Evolutionary conservation across 2,113 vertebrate species (phyloP), one percentile per base, ranked within the genome.

Genomic region (Hymenochirus boettgeri): DNA sequence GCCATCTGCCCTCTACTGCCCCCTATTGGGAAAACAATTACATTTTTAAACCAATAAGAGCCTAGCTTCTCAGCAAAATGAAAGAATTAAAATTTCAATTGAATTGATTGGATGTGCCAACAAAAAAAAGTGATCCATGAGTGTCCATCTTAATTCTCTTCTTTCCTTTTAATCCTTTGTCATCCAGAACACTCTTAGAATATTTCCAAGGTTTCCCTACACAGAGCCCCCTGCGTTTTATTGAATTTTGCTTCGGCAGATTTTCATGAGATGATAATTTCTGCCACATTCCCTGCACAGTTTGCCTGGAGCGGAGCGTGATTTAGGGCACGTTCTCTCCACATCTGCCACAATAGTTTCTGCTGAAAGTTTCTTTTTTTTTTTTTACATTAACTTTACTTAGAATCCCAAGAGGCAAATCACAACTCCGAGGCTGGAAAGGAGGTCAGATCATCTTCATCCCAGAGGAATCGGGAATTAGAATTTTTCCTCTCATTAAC

Each of bases 281-380:
- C 64, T 67, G 64, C 64, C 64, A 67, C 64, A 59, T 67, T 50
- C 58, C 55, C 27, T 35, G 47, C 56, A 37, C 64, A 52, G 33
- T 67, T 59, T 52, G 64, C 64, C 53, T 59, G 52, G 59, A 67
- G n/a, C 55, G 46, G 56, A 52, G 26, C 22, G 24, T 59, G 64
- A 67, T 67, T 67, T 67, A 67, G 64, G 64, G 64, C 56, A 52
- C 31, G 33, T 56, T 52, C 55, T 45, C 56, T 67, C n/a, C 64
- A 67, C 56, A 67, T 67, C 46, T 52, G 64, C 64, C 64, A 52
- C 56, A 22, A 52, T 42, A 51, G 45, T 51, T 42, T n/a, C n/a
- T 58, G 42, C 56, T 47, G 17, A 58, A 66, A 66, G 54, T 66
- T 66, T 58, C 31, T 29, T 35, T 7, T 25, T 19, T n/a, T n/a